Evolutionary conservation across 64 coral and sea anemone genomes (phyloP), one percentile per base, ranked within the genome.

Genomic region (Pocillopora damicornis): DNA sequence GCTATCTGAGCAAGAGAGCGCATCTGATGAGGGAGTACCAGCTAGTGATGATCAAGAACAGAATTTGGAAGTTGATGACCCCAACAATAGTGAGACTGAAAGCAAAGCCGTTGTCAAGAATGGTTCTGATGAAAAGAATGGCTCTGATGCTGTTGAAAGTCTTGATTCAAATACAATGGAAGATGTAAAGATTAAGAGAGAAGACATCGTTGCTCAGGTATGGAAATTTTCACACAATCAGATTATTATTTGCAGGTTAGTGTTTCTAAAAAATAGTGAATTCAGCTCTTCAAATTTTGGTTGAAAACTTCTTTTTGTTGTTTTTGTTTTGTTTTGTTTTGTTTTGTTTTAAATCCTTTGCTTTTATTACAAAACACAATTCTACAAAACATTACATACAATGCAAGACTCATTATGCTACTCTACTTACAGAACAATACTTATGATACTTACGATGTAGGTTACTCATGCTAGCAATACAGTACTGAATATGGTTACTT

Each of bases 121-220:
- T 76, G 73, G 73, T 22, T 62, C 73, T 63, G 59, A 62, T 77
- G 73, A 61, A 9, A 61, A 25, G 30, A 88, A 88, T 77, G 59
- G 25, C 9, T 35, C 36, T 11, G 51, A 4, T 42, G 16, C 58
- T 30, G 58, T 45, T 76, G 73, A 88, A 66, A 56, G 22, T 11
- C 25, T 61, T 13, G 22, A 77, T 34, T 38, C 56, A 62, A 25
- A 13, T 60, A 66, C 35, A 37, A 37, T 76, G 8, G 86, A 88
- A 30, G 37, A 62, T 64, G 11, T 37, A 37, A 75, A 76, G 37
- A 58, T 77, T 18, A 88, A 61, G 58, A 88, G 61, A 17, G 86
- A 88, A 25, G 86, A 88, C 13, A 88, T 88, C 37, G 58, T 88
- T 78, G 86, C 86, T 37, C 86, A 88, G 86, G 86, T 60, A 79